Evolutionary conservation across 2,888 invertebrate species (phyloP).

Genomic region (Pantelozetes paolii): DNA sequence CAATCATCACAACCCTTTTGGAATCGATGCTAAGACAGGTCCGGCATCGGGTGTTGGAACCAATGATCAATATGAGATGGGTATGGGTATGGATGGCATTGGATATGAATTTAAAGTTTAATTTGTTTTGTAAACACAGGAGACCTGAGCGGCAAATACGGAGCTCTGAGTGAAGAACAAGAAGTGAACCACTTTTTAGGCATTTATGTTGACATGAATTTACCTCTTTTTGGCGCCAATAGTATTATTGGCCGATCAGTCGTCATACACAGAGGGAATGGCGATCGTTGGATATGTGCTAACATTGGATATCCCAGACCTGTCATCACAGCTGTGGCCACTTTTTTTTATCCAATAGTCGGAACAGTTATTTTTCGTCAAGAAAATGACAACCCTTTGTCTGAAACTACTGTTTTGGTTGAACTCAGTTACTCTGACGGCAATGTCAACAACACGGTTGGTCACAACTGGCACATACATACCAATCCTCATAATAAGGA

Average conservation of each 20-base stretch:
- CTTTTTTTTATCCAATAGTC: constrained; percentile 80
- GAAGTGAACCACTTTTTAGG: constrained; percentile 46
- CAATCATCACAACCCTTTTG: constrained; percentile 69
- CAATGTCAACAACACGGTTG: constrained; percentile 55
- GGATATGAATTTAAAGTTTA: no score
- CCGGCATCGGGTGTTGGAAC: constrained; percentile 61
- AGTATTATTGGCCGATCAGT: constrained; percentile 81
- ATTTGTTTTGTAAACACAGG: no score
- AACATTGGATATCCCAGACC: constrained; percentile 54
- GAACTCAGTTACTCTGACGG: constrained; percentile 86
- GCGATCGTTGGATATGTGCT: constrained; percentile 54
- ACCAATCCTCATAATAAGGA: constrained; percentile 71
- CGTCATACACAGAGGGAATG: constrained; percentile 60
- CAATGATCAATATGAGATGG: constrained; percentile 83
- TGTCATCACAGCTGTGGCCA: constrained; percentile 72
- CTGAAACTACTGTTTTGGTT: constrained; percentile 76
- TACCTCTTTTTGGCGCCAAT: constrained; percentile 73
- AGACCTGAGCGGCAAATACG: constrained; percentile 76
- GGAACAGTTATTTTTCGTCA: constrained; percentile 72
- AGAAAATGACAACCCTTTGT: constrained; percentile 65
- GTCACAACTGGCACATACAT: constrained; percentile 74
- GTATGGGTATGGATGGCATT: no score
- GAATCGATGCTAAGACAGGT: constrained; percentile 50
- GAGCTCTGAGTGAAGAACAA: constrained; percentile 48
- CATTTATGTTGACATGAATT: constrained; percentile 72